Evolutionary conservation across 2,797 vertebrate species (phyloP).

Genomic region (Acipenser oxyrinchus): DNA sequence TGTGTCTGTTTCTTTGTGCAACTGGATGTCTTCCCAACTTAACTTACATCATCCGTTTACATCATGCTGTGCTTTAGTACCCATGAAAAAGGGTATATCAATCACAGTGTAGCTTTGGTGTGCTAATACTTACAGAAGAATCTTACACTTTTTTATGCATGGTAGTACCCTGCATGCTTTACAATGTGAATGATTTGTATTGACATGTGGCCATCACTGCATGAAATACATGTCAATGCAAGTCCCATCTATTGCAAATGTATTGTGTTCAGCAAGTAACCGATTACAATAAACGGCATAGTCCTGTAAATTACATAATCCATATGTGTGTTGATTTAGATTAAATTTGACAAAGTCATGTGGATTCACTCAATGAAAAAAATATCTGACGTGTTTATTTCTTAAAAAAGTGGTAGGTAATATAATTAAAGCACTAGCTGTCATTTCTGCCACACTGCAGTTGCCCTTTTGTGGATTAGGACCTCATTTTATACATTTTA

Average conservation of each 20-base stretch:
- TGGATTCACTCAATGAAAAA: too few species aligned
- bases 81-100: not conserved
- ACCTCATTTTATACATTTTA: not conserved
- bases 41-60: not conserved
- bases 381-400: too few species aligned
- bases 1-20: not conserved
- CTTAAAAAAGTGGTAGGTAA: not conserved
- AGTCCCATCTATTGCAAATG: not conserved
- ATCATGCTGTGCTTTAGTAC: not conserved
- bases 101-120: not conserved
- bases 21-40: not conserved
- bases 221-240: not conserved
- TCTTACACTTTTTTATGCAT: not conserved
- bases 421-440: not conserved
- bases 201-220: not conserved
- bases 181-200: constrained; percentile 1
- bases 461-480: constrained; percentile 10
- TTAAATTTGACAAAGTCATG: not conserved
- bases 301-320: not conserved
- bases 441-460: not conserved
- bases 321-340: not conserved
- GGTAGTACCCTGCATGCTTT: not conserved
- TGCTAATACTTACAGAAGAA: not conserved
- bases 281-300: not conserved
- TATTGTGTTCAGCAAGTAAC: not conserved